These are phyloP conservation scores for Cerastis rubricosa DNA, from an alignment of 2,888 invertebrate genomes.

Conservation along the genomic window DNA sequence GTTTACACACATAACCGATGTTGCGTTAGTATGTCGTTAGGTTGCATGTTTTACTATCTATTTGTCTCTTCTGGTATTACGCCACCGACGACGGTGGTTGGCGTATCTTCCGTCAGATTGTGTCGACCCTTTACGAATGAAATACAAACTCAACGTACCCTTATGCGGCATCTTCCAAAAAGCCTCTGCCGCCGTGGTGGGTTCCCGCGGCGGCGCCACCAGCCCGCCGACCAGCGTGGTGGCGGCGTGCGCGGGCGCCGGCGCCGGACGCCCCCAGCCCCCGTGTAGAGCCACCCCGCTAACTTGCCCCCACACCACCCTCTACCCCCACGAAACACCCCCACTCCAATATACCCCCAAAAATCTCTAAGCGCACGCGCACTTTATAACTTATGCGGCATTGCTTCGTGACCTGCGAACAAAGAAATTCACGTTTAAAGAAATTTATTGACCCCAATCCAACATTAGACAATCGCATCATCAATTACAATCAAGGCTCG, in stretches of 20 bases:
- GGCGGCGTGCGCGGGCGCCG: conserved; percentile 90
- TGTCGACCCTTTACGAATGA: background rate
- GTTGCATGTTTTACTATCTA: too few relatives aligned
- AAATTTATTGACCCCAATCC: conserved; percentile 85
- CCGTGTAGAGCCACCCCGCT: conserved; percentile 90
- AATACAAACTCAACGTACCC: conserved; percentile 89
- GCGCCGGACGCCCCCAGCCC: conserved; percentile 92
- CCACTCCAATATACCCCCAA: conserved; percentile 46
- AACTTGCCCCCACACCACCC: conserved; percentile 73
- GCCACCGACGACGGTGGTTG: too few relatives aligned
- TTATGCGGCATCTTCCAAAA: conserved; percentile 97
- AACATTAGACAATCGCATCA: conserved; percentile 87
- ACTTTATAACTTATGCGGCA: conserved; percentile 61
- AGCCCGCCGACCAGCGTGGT: conserved; percentile 92
- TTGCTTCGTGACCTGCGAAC: conserved; percentile 76
- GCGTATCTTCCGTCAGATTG: too few relatives aligned
- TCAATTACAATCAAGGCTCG: conserved; percentile 89
- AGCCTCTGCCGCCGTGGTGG: conserved; percentile 93
- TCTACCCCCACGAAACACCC: conserved; percentile 60
- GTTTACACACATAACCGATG: too few relatives aligned
- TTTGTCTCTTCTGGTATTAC: too few relatives aligned
- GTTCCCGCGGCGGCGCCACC: conserved; percentile 94
- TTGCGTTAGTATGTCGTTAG: too few relatives aligned
- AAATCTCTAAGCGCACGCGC: conserved; percentile 60
- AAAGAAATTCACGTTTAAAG: conserved; percentile 83